phyloP scores from a whole-genome alignment of 2,888 invertebrate species.

The Meghimatium bilineatum region DNA sequence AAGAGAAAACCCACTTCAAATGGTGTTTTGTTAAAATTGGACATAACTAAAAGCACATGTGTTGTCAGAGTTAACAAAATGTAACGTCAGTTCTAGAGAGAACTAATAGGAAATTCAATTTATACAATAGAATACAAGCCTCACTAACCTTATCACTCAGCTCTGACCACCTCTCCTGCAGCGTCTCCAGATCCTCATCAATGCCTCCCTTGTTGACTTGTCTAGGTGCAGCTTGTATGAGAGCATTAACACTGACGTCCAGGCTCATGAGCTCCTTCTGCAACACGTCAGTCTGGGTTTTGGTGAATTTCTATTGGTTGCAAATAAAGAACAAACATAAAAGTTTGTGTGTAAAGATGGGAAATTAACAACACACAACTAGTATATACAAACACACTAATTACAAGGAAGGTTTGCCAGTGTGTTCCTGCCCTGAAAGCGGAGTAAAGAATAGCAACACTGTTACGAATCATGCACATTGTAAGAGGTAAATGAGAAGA shows the following conservation, averaged over 20 bases:
- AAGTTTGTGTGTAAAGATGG: background rate
- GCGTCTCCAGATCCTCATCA: slow-evolving; percentile 92
- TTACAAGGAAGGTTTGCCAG: too few species aligned
- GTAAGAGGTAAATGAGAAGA: too few species aligned
- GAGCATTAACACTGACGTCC: slow-evolving; percentile 89
- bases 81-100: too few species aligned
- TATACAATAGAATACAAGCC: too few species aligned
- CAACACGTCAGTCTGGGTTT: slow-evolving; percentile 88
- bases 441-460: too few species aligned
- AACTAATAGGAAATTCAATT: too few species aligned
- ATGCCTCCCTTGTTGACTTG: slow-evolving; percentile 90
- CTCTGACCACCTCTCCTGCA: slow-evolving; percentile 95
- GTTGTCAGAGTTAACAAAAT: too few species aligned
- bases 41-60: too few species aligned
- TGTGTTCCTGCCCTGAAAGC: too few species aligned
- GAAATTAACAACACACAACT: background rate
- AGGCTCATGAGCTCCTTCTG: slow-evolving; percentile 89
- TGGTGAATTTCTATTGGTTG: slow-evolving; percentile 81
- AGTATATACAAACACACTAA: background rate
- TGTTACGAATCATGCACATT: too few species aligned
- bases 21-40: too few species aligned
- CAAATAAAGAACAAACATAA: background rate
- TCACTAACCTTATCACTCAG: slow-evolving; percentile 85
- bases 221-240: slow-evolving; percentile 91
- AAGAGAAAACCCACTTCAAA: too few species aligned